Percentiles rank a stretch among this genome's conserved stretches.
phyloP scores from a whole-genome alignment of 2,888 invertebrate genomes.

The Cryptocephalus moraei region DNA sequence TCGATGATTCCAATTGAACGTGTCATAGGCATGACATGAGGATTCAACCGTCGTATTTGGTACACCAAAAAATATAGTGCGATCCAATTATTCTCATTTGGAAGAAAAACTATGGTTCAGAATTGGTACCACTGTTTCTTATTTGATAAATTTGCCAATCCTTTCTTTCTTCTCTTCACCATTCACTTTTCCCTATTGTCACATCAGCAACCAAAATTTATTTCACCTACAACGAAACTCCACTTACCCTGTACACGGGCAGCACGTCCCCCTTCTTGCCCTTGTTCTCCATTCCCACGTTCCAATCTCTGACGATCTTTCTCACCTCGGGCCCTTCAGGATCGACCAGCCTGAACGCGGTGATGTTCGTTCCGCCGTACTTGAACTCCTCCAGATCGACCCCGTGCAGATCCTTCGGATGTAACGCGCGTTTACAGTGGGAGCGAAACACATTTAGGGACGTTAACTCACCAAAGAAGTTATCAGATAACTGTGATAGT shows the following conservation, averaged over 20 bases:
- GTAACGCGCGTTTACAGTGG: not conserved
- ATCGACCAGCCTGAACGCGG: constrained; percentile 83
- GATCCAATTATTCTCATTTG: too few relatives aligned
- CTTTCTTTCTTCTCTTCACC: too few relatives aligned
- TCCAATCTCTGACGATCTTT: constrained; percentile 71
- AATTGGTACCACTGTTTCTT: too few relatives aligned
- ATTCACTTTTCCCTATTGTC: too few relatives aligned
- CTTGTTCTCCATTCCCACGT: constrained; percentile 56
- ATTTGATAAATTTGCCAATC: too few relatives aligned
- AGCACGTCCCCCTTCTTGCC: constrained; percentile 16
- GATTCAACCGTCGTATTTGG: too few relatives aligned
- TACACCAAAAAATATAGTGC: too few relatives aligned
- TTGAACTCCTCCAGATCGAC: constrained; percentile 89
- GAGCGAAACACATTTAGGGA: not conserved
- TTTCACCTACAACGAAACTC: too few relatives aligned
- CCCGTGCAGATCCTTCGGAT: constrained; percentile 74
- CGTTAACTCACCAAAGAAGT: constrained; percentile 67
- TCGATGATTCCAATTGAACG: too few relatives aligned
- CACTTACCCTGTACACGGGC: constrained; percentile 17
- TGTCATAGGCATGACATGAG: too few relatives aligned
- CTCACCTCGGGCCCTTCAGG: constrained; percentile 70
- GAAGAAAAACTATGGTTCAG: too few relatives aligned
- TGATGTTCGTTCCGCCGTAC: constrained; percentile 92
- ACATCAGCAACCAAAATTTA: too few relatives aligned
- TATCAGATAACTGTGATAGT: constrained; percentile 87